Evolutionary conservation across 2,113 vertebrate species (phyloP).

Genomic region (Megalops atlanticus): DNA sequence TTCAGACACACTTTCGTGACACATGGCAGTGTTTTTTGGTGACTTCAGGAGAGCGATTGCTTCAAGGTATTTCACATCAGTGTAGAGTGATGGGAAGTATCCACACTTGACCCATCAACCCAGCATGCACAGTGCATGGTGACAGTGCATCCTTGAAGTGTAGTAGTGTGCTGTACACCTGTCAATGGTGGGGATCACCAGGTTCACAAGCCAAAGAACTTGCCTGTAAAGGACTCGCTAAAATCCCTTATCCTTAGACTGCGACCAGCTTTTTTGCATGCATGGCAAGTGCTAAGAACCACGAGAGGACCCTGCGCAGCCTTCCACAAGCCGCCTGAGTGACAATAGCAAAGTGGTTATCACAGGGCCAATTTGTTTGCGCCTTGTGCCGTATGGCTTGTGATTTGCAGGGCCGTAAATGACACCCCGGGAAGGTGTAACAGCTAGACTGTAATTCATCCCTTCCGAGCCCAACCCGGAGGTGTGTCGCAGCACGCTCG

Average conservation of each 20-base stretch:
- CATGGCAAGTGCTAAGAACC: not conserved
- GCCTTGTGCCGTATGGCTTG: not conserved
- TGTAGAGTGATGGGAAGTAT: no score
- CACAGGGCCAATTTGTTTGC: slow-evolving; percentile 14
- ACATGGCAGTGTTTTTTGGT: not conserved
- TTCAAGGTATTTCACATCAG: not conserved
- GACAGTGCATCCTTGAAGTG: not conserved
- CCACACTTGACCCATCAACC: no score
- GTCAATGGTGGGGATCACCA: not conserved
- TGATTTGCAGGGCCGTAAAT: slow-evolving; percentile 52
- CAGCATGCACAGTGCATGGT: no score
- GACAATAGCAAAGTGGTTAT: slow-evolving; percentile 9
- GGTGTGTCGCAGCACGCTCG: slow-evolving; percentile 71
- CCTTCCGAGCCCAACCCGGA: slow-evolving; percentile 53
- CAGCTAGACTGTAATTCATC: slow-evolving; percentile 53
- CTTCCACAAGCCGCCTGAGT: not conserved
- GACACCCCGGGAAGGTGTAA: slow-evolving; percentile 52
- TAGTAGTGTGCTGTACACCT: not conserved
- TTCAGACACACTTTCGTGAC: not conserved
- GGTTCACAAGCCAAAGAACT: not conserved
- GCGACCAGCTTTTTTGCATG: not conserved
- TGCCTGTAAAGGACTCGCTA: not conserved
- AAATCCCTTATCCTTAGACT: not conserved
- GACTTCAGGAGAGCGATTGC: not conserved
- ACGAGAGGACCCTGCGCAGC: no score